These are phyloP conservation scores for Plagodis pulveraria DNA, from an alignment of 2,888 invertebrate species.

Conservation along the genomic window DNA sequence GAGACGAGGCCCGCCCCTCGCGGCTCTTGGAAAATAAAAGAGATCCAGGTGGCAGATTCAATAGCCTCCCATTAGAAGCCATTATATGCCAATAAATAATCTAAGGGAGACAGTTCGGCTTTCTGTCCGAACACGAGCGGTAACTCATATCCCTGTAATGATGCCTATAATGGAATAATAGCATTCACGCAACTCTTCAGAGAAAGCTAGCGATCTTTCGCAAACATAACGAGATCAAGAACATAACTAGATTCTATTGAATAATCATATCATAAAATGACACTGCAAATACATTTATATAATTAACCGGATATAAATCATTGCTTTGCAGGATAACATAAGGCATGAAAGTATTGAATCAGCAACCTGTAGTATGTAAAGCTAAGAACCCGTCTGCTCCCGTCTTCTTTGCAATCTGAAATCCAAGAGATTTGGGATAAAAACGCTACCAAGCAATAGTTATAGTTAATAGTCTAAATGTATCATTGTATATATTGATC, in stretches of 20 bases:
- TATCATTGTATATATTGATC: too few relatives aligned
- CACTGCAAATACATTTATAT: conserved; percentile 13
- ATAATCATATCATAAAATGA: conserved; percentile 9
- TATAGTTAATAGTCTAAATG: too few relatives aligned
- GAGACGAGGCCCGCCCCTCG: conserved; percentile 50
- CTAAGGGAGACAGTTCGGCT: conserved; percentile 69
- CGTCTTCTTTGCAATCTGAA: conserved; percentile 1
- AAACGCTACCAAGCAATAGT: not conserved
- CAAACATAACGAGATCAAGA: conserved; percentile 37
- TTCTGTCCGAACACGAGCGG: conserved; percentile 69
- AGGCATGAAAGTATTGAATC: conserved; percentile 3
- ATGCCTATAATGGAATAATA: conserved; percentile 70
- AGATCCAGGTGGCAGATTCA: conserved; percentile 79
- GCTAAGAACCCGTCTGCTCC: not conserved
- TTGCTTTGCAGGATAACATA: conserved; percentile 21
- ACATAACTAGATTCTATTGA: conserved; percentile 12
- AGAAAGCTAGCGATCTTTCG: conserved; percentile 43
- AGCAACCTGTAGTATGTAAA: conserved; percentile 1
- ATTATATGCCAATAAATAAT: conserved; percentile 84
- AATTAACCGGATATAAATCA: conserved; percentile 21
- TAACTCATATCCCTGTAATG: conserved; percentile 75
- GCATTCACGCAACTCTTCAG: conserved; percentile 46
- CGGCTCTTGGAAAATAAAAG: conserved; percentile 66
- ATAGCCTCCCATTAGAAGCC: conserved; percentile 82
- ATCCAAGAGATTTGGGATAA: not conserved